Base-by-base conservation (phyloP, 2,888 invertebrate genomes). In the Aspidiotus destructor region DNA sequence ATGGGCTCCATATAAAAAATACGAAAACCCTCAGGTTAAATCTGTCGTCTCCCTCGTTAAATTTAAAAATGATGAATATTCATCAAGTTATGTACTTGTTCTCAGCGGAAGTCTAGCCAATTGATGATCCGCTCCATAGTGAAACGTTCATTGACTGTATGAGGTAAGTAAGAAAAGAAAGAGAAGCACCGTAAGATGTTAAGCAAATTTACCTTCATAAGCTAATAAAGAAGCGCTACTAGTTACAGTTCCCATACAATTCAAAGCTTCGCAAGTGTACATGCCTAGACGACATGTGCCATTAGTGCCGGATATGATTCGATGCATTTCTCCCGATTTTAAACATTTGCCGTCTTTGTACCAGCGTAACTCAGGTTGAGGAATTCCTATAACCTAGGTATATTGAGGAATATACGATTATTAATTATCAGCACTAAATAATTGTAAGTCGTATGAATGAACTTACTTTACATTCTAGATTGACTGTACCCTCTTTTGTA, bases 241-340 rank as follows among this genome's bases (percentile, higher is more conserved):
- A 41, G 90, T 87, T 0, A 90, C 89, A 6, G 86, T 85, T 6
- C 92, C 93, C 92, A 93, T 93, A 75, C 92, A 92, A 75, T 93
- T 93, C 68, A 85, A 84, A 0, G 92, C 93, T 78, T 92, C 91
- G 77, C 92, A 93, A 0, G 92, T 92, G 74, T 93, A 93, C 0
- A 90, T 92, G 1, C 92, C 92, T 64, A 92, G 80, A 73, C 92
- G 92, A 74, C 92, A 92, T 1, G 89, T 91, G 8, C 92, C 92
- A 76, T 92, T 91, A 73, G 91, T 88, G 0, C 92, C 92, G 0
- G 92, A 90, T 73, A 91, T 92, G 61, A 93, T 92, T 75, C 88
- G 83, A 75, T 93, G 92, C 74, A 93, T 92, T 75, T 93, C 93
- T 0, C 93, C 93, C 0, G 93, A 89, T 75, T 92, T 92, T 0